Percentiles rank a stretch among this genome's conserved stretches.
Conservation (phyloP, 2,113 vertebrate species). For the Anarrhichthys ocellatus region DNA sequence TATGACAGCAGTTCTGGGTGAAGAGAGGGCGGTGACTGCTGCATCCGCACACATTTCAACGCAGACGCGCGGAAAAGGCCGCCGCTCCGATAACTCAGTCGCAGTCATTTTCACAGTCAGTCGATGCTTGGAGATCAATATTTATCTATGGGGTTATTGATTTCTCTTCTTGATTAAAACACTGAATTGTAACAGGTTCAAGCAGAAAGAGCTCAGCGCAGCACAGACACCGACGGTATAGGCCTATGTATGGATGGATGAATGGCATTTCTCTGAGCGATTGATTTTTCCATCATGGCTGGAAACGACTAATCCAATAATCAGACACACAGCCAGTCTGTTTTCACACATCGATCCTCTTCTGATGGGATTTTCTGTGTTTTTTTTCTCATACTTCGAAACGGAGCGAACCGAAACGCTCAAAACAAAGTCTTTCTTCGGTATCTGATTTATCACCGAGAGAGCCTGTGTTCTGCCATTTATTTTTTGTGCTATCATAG, state of each 20-base stretch:
- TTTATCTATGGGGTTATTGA: slow-evolving; percentile 60
- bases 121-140: slow-evolving; percentile 60
- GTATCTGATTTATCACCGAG: neutral
- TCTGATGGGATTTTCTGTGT: slow-evolving; percentile 4
- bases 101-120: slow-evolving; percentile 15
- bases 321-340: slow-evolving; percentile 38
- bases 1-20: neutral
- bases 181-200: slow-evolving; percentile 21
- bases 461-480: neutral
- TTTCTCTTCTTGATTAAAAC: slow-evolving; percentile 68
- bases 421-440: neutral
- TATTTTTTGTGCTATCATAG: slow-evolving; percentile 17
- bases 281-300: slow-evolving; percentile 66
- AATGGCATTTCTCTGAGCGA: slow-evolving; percentile 30
- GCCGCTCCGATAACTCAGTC: slow-evolving; percentile 27
- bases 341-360: slow-evolving; percentile 29
- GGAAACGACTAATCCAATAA: slow-evolving; percentile 63
- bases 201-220: neutral
- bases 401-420: neutral
- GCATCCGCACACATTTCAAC: neutral
- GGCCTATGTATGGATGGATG: neutral
- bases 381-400: neutral
- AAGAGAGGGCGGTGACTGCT: neutral
- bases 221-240: neutral
- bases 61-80: neutral